Evolutionary conservation across 2,888 invertebrate species (phyloP).

Genomic region (Nemapogon koenigi): DNA sequence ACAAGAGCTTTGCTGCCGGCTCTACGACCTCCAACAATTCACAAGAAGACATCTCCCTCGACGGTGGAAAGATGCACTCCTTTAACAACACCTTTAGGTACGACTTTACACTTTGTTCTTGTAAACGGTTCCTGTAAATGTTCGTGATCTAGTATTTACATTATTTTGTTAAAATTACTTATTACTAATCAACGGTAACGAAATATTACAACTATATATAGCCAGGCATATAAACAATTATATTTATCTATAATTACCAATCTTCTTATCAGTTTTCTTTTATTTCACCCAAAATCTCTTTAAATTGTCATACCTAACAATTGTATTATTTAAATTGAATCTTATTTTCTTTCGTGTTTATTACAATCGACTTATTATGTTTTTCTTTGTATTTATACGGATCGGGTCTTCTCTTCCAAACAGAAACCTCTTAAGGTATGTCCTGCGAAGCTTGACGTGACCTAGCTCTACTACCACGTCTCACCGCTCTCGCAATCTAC

Average conservation of each 20-base stretch:
- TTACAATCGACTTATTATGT: constrained; percentile 17
- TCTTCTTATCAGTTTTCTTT: not conserved
- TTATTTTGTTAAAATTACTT: too few relatives aligned
- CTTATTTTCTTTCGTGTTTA: constrained; percentile 1
- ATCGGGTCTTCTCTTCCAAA: constrained; percentile 43
- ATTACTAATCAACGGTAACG: too few relatives aligned
- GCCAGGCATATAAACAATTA: too few relatives aligned
- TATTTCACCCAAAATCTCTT: not conserved
- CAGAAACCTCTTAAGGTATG: constrained; percentile 63
- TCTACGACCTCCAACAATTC: constrained; percentile 75
- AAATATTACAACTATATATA: too few relatives aligned
- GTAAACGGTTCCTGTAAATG: not conserved
- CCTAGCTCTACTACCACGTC: constrained; percentile 19
- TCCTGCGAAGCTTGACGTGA: constrained; percentile 42
- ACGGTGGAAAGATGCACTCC: constrained; percentile 82
- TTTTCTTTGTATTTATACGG: constrained; percentile 52
- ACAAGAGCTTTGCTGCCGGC: constrained; percentile 72
- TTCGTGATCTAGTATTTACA: not conserved
- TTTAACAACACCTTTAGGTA: constrained; percentile 85
- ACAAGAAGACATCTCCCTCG: constrained; percentile 80
- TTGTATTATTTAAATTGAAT: not conserved
- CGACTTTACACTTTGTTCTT: constrained; percentile 20
- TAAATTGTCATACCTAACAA: not conserved
- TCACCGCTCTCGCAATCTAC: constrained; percentile 2
- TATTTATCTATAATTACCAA: not conserved